Evolutionary conservation across 2,113 vertebrate species (phyloP), one percentile per base, ranked within the genome.

Genomic region (Elanoides forficatus): DNA sequence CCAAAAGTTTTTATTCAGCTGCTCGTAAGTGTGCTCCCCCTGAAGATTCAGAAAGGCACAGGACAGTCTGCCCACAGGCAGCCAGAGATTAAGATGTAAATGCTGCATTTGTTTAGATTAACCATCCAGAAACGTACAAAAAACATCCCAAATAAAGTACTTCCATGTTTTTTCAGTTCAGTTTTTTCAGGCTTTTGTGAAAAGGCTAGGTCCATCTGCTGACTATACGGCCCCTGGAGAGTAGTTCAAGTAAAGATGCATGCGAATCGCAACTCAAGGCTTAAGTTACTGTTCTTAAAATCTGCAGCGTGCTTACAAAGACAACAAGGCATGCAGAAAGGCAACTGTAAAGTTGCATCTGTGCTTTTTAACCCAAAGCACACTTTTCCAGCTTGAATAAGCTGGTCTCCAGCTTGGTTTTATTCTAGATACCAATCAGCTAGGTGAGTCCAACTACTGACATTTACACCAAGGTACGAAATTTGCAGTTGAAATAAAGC

Each of bases 181-280:
- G 30, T 53, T 53, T 53, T 53, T 30, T 65, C 62, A 68, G 42
- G 20, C 36, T 83, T 29, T 81, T 2, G 4, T 30, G 60, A 36
- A 70, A 45, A 81, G 59, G 14, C 12, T 27, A 25, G 29, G 78
- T 88, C 72, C 62, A 45, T 48, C 66, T 75, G 73, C 59, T 76
- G 53, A 76, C 75, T 25, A 3, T 0, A 27, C 1, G 2, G 72
- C 34, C 70, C 58, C 71, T 25, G 25, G 25, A 75, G 73, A 60
- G 48, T 2, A 60, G 56, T 9, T 80, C 85, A 79, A 90, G 70
- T 22, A 29, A 45, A 87, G 62, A 42, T 3, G 7, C 16, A 56
- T 3, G 27, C 0, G 0, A 81, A 78, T 4, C 15, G 7, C 59
- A 80, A 30, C 62, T 50, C 0, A 0, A 56, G 32, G 26, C 25